Base-by-base conservation (phyloP, 2,888 invertebrate species). In the Drosophila rubida region DNA sequence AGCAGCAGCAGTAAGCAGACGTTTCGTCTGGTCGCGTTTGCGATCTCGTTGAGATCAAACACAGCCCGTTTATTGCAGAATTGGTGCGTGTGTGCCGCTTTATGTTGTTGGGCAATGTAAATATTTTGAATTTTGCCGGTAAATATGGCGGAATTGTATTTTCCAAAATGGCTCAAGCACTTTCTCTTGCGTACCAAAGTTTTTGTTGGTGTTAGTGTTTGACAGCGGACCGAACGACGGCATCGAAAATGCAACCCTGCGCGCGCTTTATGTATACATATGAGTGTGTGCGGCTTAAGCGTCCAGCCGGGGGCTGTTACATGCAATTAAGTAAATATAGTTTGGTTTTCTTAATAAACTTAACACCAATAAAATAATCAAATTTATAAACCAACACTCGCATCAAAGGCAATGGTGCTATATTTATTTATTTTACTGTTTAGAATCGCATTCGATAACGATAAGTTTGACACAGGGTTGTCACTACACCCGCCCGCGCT, bases 111-210 rank as follows among this genome's bases (percentile, higher is more conserved):
- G 61, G 69, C 70, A 81, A 82, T 80, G 89, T 89, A 90, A 90
- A 90, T 90, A 90, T 90, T 90, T 90, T 90, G 87, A 90, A 90
- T 89, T 88, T 89, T 87, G 89, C 90, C 90, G 90, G 90, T 88
- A 88, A 90, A 90, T 90, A 90, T 90, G 90, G 90, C 90, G 90
- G 90, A 89, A 85, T 88, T 90, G 84, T 88, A 83, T 90, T 89
- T 89, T 90, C 87, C 87, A 89, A 90, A 90, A 88, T 87, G 82
- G 87, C 87, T 88, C 78, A 81, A 68, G 80, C 71, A 84, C 84
- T 84, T 84, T 83, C 82, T 82, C 87, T 85, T 85, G 82, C 82
- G 70, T 76, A 75, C 69, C 32, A 32, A 32, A 67, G 66, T 27
- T 67, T 78, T 64, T 81, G 50, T 75, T 71, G 50, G 75, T 79